Evolutionary conservation across 2,797 vertebrate species (phyloP), one percentile per base, ranked within the genome.

Genomic region (Anisognathus igniventris): DNA sequence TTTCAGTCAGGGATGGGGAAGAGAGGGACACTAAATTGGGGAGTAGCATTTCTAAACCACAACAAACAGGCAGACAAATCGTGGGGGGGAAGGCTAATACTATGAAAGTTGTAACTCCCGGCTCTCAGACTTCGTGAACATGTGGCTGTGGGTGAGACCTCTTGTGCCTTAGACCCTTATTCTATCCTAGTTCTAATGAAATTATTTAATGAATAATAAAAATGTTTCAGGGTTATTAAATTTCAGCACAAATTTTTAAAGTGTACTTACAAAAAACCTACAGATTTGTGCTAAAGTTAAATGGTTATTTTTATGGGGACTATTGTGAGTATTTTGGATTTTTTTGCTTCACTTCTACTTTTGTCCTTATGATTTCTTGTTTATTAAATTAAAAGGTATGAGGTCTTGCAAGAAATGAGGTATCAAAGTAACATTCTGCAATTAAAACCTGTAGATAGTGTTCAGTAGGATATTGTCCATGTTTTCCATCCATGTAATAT

Each of bases 71-170:
- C 22, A 68, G 39, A 47, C 6, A 83, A 33, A 48, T 25, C 4
- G 1, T n/a, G n/a, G n/a, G n/a, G 1, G 0, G 5, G 12, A 40
- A 66, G 39, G 4, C 1, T 42, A 67, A 44, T 60, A 16, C 25
- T 61, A 3, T 47, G 27, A 67, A 72, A 61, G 5, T n/a, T 65
- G 20, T 58, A 58, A 35, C 18, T 66, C 35, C 14, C 2, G 2
- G 10, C 25, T 82, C 21, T 28, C 28, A 60, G 16, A 39, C 8
- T 40, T 70, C 5, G 58, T 3, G 5, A 66, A 39, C 16, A 6
- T 14, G 20, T 62, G 17, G 13, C 15, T 77, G 14, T 72, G 35
- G 3, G 2, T 31, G 14, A 67, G 28, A 70, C 13, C 5, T 37
- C 23, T 70, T 70, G 7, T 62, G 13, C 19, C 14, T 70, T 45